Evolutionary conservation across 2,888 invertebrate species (phyloP).

Genomic region (Heliconius charithonia): DNA sequence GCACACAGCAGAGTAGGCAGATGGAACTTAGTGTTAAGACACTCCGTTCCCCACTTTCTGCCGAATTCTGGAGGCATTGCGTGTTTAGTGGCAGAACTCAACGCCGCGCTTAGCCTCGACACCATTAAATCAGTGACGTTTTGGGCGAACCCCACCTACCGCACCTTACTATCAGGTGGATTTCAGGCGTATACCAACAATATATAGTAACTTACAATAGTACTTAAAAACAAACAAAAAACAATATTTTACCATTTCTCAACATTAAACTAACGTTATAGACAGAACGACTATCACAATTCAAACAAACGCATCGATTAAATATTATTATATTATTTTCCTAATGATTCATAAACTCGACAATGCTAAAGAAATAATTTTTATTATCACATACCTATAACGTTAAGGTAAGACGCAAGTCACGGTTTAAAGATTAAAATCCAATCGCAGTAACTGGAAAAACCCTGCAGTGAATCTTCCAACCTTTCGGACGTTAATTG

Average conservation of each 20-base stretch:
- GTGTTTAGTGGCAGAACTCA: too few species aligned
- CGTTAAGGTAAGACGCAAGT: conserved; percentile 29
- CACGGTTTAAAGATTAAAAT: conserved; percentile 38
- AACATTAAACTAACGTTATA: neutral
- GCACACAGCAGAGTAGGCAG: too few species aligned
- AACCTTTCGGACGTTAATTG: conserved; percentile 1
- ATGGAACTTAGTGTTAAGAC: too few species aligned
- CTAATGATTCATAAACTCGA: conserved; percentile 16
- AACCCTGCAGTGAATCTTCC: conserved; percentile 34
- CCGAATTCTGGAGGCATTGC: too few species aligned
- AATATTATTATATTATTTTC: conserved; percentile 11
- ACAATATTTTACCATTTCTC: neutral
- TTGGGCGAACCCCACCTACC: too few species aligned
- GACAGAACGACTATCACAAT: neutral
- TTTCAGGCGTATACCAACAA: too few species aligned
- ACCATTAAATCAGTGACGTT: too few species aligned
- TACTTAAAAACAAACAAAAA: neutral
- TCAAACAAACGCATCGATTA: neutral
- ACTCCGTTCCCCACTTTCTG: too few species aligned
- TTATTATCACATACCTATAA: conserved; percentile 5
- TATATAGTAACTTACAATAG: too few species aligned
- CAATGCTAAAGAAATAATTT: conserved; percentile 7
- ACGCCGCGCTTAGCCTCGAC: too few species aligned
- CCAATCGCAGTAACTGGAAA: conserved; percentile 32
- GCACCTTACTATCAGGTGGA: too few species aligned